Conservation (phyloP, 64 coral and sea anemone species). For the Orbicella faveolata region DNA sequence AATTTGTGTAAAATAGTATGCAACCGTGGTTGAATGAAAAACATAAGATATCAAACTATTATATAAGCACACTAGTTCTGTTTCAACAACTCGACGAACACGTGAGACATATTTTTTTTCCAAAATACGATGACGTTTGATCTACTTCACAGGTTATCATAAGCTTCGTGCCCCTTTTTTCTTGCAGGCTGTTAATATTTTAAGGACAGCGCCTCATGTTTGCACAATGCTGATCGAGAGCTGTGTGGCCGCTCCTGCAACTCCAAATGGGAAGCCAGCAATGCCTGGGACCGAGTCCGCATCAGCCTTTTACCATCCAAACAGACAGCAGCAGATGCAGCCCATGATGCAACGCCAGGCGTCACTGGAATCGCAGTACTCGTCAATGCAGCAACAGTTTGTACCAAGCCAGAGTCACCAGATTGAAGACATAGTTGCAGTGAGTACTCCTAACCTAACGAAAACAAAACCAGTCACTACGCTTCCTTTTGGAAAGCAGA, state of each 20-base stretch:
- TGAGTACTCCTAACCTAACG: conserved; percentile 27
- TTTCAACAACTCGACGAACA: too few species aligned
- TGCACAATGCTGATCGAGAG: conserved; percentile 68
- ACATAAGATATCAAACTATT: not conserved
- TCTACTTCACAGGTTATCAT: not conserved
- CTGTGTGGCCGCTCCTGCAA: conserved; percentile 64
- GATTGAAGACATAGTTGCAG: conserved; percentile 52
- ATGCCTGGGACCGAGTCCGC: conserved; percentile 60
- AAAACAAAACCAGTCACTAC: not conserved
- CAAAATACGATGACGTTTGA: not conserved
- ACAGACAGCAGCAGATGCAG: conserved; percentile 52
- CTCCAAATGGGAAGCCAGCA: conserved; percentile 65
- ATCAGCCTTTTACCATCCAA: conserved; percentile 63
- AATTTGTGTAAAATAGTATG: not conserved
- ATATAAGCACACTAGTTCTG: too few species aligned
- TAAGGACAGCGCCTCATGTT: conserved; percentile 63
- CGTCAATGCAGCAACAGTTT: conserved; percentile 38
- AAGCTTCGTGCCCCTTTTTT: not conserved
- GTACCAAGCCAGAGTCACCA: conserved; percentile 35
- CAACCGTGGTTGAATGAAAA: not conserved
- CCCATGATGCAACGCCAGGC: conserved; percentile 27
- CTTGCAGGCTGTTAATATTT: conserved; percentile 61
- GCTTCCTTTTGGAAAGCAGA: conserved; percentile 23
- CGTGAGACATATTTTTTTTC: too few species aligned
- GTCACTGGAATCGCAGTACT: conserved; percentile 28